Percentiles rank a stretch among this genome's conserved stretches.
These are phyloP conservation scores for Hippolais icterina DNA, from an alignment of 2,113 vertebrate species.

Conservation along the genomic window DNA sequence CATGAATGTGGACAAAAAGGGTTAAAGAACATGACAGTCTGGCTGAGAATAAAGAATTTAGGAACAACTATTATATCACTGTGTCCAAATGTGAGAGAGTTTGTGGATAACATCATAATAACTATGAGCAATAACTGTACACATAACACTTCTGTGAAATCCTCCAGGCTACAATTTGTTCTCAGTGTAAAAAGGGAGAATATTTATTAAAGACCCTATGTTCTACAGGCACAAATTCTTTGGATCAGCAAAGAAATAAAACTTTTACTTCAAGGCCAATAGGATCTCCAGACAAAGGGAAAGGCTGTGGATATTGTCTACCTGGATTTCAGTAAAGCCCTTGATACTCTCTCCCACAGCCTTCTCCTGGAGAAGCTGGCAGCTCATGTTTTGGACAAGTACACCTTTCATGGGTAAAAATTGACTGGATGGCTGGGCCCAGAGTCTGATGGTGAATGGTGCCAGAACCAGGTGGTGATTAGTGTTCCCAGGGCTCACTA, in stretches of 20 bases:
- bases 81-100: neutral
- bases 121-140: neutral
- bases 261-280: neutral
- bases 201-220: neutral
- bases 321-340: neutral
- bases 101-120: neutral
- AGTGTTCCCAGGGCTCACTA: neutral
- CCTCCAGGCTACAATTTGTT: neutral
- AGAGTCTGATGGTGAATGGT: neutral
- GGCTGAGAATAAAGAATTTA: neutral
- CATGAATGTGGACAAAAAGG: neutral
- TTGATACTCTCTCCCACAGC: neutral
- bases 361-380: neutral
- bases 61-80: neutral
- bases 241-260: neutral
- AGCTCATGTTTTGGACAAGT: neutral
- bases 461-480: neutral
- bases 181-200: neutral
- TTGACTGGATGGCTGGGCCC: rapidly evolving
- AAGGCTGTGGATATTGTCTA: neutral
- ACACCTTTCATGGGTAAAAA: neutral
- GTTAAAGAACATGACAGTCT: neutral
- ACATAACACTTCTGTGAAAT: neutral
- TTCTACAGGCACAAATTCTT: neutral
- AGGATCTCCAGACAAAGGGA: neutral